Evolutionary conservation across 2,888 invertebrate species (phyloP), one percentile per base, ranked within the genome.

Genomic region (Phyllotreta cruciferae): DNA sequence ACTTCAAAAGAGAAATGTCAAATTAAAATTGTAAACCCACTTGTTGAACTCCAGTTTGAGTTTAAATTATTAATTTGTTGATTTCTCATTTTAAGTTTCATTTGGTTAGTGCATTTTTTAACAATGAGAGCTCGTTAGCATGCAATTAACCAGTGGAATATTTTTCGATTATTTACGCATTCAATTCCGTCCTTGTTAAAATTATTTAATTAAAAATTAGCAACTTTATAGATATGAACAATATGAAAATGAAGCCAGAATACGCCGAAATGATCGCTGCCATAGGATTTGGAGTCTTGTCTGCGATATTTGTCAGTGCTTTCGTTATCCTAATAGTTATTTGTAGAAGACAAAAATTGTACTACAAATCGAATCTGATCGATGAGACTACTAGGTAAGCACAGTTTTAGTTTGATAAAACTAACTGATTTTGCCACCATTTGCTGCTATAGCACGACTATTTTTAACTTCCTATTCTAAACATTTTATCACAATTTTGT

Each of bases 231-330:
- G 52, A 52, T 52, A 52, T 52, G 52, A 37, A 52, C n/a, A 10
- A 35, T 14, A 56, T 36, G 36, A 64, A 61, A 47, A 80, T 81
- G 80, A 75, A 79, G 55, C 77, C 81, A 37, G 80, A 81, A 73
- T 83, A 82, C 69, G 88, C 89, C 84, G 90, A 90, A 78, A 85
- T 87, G 68, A 85, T 90, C 49, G 88, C 89, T 42, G 86, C 87
- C 36, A 85, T 89, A 50, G 88, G 89, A 41, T 85, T 90, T 70
- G 87, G 86, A 45, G 86, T 88, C 5, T 80, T 91, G 42, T 85
- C 86, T 56, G 86, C 88, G 24, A 87, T 90, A 66, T 90, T 90
- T 77, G 79, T 89, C 45, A 88, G 87, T 58, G 88, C 90, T 6
- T 83, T 90, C 64, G 78, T 88, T 38, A 86, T 88, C 3, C 80